Evolutionary conservation across 2,888 invertebrate genomes (phyloP), one percentile per base, ranked within the genome.

Genomic region (Chymomyza procnemis): DNA sequence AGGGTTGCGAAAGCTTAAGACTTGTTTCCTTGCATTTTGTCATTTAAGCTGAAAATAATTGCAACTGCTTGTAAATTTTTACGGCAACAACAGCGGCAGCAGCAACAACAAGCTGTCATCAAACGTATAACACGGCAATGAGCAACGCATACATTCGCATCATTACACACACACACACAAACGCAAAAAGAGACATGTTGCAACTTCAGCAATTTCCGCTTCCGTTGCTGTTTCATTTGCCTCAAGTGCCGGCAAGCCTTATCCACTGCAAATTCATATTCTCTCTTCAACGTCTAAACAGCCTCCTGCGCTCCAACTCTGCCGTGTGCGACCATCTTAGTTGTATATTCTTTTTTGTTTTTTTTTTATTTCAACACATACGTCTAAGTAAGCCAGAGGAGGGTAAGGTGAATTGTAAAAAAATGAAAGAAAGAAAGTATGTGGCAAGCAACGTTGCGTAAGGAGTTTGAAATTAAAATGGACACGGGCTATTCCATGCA

Each of bases 31-130:
- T 89, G 81, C 78, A 76, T 87, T 87, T 87, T 89, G 89, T 89
- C 89, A 83, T 88, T 89, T 89, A 89, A 89, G 89, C 89, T 89
- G 89, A 88, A 89, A 89, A 88, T 89, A 89, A 89, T 89, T 89
- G 83, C 89, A 87, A 83, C 88, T 86, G 87, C 89, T 89, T 88
- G 85, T 84, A 88, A 81, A 85, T 71, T 66, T 65, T 61, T 61
- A 59, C 73, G 61, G 16, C 41, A 30, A 4, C 34, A 52, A 34
- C 26, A 26, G 59, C 66, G 66, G 68, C 74, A 72, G 63, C 66
- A 71, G 69, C 65, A 75, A 71, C 72, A 61, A 68, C 75, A 67
- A 22, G 74, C 74, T 74, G 74, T 68, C 79, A 75, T 77, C 69
- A 75, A 59, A 75, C 73, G 80, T 64, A 75, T 75, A 80, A 78